These are phyloP conservation scores for Hypomesus transpacificus DNA, from an alignment of 2,113 vertebrate species.

Conservation along the genomic window DNA sequence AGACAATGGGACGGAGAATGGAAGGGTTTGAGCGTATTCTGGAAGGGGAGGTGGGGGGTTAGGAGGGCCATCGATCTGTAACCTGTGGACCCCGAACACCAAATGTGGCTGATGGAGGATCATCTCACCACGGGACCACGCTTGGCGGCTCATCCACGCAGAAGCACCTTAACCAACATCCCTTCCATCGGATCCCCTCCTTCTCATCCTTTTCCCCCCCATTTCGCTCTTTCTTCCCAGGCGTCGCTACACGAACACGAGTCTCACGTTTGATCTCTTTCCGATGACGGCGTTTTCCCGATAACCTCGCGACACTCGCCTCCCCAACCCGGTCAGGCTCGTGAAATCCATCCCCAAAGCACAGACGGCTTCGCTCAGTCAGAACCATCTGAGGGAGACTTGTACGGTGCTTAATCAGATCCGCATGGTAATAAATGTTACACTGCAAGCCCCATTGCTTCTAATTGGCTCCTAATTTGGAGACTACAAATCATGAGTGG, in stretches of 20 bases:
- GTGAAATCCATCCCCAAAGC: too few species aligned
- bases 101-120: too few species aligned
- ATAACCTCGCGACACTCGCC: not conserved
- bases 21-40: not conserved
- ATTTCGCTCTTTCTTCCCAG: not conserved
- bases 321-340: not conserved
- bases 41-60: not conserved
- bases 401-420: slow-evolving; percentile 53
- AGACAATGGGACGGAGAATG: not conserved
- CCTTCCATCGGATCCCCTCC: not conserved
- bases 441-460: slow-evolving; percentile 58
- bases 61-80: slow-evolving; percentile 56
- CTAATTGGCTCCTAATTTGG: slow-evolving; percentile 59
- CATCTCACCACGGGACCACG: too few species aligned
- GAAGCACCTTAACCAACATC: too few species aligned
- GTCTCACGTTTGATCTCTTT: too few species aligned
- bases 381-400: slow-evolving; percentile 36
- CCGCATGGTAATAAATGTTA: slow-evolving; percentile 58
- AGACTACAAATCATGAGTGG: slow-evolving; percentile 51
- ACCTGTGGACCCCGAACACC: slow-evolving; percentile 46
- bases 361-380: slow-evolving; percentile 19
- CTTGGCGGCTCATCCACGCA: too few species aligned
- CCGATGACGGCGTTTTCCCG: not conserved
- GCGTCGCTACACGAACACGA: too few species aligned
- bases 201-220: not conserved